phyloP scores from a whole-genome alignment of 1,140 invertebrate species.

The Trachymyrmex septentrionalis region DNA sequence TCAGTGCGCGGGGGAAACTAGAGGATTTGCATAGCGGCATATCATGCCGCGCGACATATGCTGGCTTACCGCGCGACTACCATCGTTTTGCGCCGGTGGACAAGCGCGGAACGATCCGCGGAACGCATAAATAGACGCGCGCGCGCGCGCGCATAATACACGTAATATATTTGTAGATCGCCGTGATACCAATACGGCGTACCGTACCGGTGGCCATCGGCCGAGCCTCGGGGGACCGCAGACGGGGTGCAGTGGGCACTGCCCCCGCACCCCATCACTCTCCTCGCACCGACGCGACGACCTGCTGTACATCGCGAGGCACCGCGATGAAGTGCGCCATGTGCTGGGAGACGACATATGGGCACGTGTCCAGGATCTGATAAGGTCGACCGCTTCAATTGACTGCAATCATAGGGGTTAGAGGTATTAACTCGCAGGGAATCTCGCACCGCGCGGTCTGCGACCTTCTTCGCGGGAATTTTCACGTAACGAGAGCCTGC shows the following conservation, averaged over 20 bases:
- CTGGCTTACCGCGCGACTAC: constrained; percentile 33
- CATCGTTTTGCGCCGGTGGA: constrained; percentile 65
- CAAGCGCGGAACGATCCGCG: constrained; percentile 59
- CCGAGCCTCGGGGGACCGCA: constrained; percentile 51
- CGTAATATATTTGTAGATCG: constrained; percentile 82
- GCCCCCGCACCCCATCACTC: constrained; percentile 28
- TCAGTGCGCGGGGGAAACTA: background rate
- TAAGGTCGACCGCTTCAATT: constrained; percentile 81
- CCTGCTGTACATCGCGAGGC: constrained; percentile 41
- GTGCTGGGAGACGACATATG: constrained; percentile 82
- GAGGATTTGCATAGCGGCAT: constrained; percentile 78
- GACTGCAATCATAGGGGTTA: constrained; percentile 82
- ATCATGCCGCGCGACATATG: constrained; percentile 74
- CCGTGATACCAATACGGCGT: constrained; percentile 68
- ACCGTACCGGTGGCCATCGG: constrained; percentile 55
- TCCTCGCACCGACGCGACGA: constrained; percentile 38
- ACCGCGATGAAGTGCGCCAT: constrained; percentile 65
- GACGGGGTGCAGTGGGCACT: background rate
- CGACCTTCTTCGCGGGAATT: constrained; percentile 65
- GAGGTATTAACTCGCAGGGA: constrained; percentile 76
- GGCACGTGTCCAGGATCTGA: constrained; percentile 84
- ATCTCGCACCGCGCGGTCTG: constrained; percentile 26
- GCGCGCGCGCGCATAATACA: constrained; percentile 77
- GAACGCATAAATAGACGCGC: constrained; percentile 80
- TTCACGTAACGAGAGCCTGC: constrained; percentile 78